Evolutionary conservation across 2,888 invertebrate species (phyloP).

Genomic region (Encarsia formosa): DNA sequence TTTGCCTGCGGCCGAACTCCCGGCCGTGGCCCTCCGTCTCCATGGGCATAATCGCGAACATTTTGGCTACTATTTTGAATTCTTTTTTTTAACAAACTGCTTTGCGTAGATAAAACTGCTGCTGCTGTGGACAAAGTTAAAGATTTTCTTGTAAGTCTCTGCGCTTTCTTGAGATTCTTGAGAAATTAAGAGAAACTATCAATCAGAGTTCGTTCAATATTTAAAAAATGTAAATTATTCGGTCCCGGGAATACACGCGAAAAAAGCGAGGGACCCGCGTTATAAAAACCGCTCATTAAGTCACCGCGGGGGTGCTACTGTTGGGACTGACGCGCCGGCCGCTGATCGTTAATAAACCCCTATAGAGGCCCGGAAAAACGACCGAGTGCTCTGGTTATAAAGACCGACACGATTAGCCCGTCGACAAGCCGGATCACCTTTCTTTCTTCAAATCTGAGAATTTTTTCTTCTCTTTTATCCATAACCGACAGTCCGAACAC

Average conservation of each 20-base stretch:
- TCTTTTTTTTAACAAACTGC: no score
- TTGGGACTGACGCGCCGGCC: no score
- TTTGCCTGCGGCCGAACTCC: constrained; percentile 61
- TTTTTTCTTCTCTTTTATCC: neutral
- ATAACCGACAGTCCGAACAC: no score
- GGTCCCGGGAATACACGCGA: neutral
- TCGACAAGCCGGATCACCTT: neutral
- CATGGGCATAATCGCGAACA: constrained; percentile 53
- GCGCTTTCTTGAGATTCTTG: neutral
- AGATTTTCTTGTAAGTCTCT: constrained; percentile 26
- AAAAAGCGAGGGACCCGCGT: neutral
- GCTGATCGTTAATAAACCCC: no score
- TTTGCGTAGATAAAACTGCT: no score
- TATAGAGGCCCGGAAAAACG: no score
- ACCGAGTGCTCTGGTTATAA: constrained; percentile 26
- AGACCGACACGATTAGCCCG: neutral
- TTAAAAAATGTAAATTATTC: constrained; percentile 18
- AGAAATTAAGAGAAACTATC: constrained; percentile 2
- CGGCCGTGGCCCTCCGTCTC: constrained; percentile 53
- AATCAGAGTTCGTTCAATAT: constrained; percentile 22
- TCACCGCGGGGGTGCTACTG: constrained; percentile 20
- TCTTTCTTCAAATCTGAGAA: neutral
- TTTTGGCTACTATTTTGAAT: constrained; percentile 43
- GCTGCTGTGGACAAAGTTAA: constrained; percentile 25
- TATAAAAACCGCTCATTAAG: constrained; percentile 26